Evolutionary conservation across 1,140 invertebrate genomes (phyloP), one percentile per base, ranked within the genome.

Genomic region (Dolichoris vasculosae): DNA sequence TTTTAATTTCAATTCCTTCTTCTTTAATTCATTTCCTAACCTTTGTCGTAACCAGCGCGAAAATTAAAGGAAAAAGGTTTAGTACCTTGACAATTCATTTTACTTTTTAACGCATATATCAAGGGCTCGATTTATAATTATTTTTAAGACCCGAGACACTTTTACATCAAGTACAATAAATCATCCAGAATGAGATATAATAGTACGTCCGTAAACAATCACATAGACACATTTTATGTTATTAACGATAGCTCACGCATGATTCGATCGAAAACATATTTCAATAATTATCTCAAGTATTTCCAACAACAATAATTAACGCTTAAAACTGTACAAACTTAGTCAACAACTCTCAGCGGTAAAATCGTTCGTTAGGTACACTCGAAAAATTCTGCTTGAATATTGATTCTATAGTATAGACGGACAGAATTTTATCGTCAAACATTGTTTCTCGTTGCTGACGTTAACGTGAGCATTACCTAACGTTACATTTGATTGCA

Each of bases 341-440:
- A 91, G 91, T 92, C 91, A 91, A 91, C 89, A 90, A 92, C 89
- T 90, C 89, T 91, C 87, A 91, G 89, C 91, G 89, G 86, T 92
- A 92, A 93, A 92, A 92, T 92, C 87, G 86, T 90, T 89, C 90
- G 91, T 88, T 90, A 91, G 90, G 89, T 89, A 91, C 86, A 48
- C 71, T 82, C 82, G 64, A 80, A 84, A 78, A 86, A 83, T 82
- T 81, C 67, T 51, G 73, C 51, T 80, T 81, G 55, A 64, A 59
- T 85, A 86, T 83, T 78, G 38, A 87, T 69, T 84, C 71, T 55
- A 81, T 76, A 64, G 32, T n/a, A 75, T 63, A 67, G 48, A 82
- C 46, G 63, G 40, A 78, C 73, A 82, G 73, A 81, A 82, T 78
- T 82, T 82, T 46, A 55, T 43, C 40, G 59, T 78, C 71, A 82